Evolutionary conservation across 2,888 invertebrate species (phyloP), one percentile per base, ranked within the genome.

Genomic region (Clusia tigrina): DNA sequence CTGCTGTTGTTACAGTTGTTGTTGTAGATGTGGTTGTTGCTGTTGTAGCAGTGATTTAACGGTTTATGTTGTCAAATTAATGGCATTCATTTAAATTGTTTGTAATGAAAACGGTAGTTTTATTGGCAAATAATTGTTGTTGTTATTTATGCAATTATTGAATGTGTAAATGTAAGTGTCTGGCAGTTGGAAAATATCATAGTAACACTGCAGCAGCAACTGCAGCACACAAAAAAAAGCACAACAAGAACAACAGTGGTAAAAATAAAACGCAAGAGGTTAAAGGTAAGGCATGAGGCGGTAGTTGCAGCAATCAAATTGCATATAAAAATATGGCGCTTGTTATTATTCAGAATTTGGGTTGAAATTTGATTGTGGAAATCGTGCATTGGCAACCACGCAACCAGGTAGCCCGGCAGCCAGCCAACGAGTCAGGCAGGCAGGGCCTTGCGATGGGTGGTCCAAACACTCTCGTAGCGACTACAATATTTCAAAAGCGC

Each of bases 81-180:
- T 79, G 79, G 73, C 77, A 79, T 79, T 78, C 78, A 77, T 78
- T 79, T 78, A 61, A 72, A 68, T 60, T 67, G n/a, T n/a, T n/a
- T n/a, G 67, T 66, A 64, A 65, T 68, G 57, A 68, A 74, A 71
- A 72, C 77, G 77, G 77, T 74, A 76, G 76, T 74, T 77, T 72
- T 77, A 75, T 68, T 77, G 66, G 72, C 69, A 37, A 38, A 60
- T 24, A 25, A 37, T 48, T 58, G 26, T 18, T 58, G 26, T 26
- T 18, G 38, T 22, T 22, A 20, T 6, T 48, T 48, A 48, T 48
- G 42, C 42, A 42, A 42, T 42, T 42, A 42, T 42, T 42, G 42
- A 6, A n/a, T 32, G n/a, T 42, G 42, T 17, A 42, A 42, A 17
- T n/a, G n/a, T n/a, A n/a, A n/a, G n/a, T n/a, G n/a, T n/a, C n/a